phyloP scores from a whole-genome alignment of 2,888 invertebrate species.

The Polymixis lichenea region DNA sequence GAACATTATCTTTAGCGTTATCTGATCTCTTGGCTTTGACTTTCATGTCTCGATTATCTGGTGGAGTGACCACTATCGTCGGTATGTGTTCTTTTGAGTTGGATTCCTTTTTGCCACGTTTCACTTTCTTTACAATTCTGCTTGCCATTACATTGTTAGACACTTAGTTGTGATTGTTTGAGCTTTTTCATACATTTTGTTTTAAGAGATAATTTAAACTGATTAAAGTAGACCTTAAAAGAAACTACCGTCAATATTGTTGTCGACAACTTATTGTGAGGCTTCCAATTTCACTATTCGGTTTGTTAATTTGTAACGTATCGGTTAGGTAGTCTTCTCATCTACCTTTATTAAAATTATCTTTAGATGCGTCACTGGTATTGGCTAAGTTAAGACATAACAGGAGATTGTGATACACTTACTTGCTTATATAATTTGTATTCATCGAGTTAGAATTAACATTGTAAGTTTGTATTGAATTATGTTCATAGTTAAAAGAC shows the following conservation, averaged over 20 bases:
- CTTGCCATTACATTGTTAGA: conserved; percentile 92
- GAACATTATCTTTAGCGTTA: conserved; percentile 69
- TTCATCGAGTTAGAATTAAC: background rate
- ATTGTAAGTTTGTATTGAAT: background rate
- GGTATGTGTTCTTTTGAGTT: conserved; percentile 76
- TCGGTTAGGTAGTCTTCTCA: background rate
- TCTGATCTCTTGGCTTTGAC: conserved; percentile 77
- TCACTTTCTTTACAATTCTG: conserved; percentile 93
- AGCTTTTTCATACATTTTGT: conserved; percentile 69
- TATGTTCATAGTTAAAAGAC: background rate
- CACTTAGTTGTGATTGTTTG: conserved; percentile 79
- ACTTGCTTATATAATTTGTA: background rate
- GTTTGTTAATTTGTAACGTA: conserved; percentile 45
- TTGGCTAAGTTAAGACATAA: background rate
- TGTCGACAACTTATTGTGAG: conserved; percentile 69
- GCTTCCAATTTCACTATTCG: conserved; percentile 66
- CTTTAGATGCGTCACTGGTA: background rate
- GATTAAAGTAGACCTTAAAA: conserved; percentile 49
- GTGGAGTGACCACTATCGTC: conserved; percentile 83
- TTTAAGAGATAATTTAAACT: conserved; percentile 57
- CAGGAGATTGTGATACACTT: conserved; percentile 2
- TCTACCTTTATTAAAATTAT: background rate
- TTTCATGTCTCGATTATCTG: conserved; percentile 83
- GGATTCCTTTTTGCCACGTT: conserved; percentile 91
- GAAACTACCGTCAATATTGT: conserved; percentile 42